Evolutionary conservation across 2,113 vertebrate species (phyloP), one percentile per base, ranked within the genome.

Genomic region (Astur gentilis): DNA sequence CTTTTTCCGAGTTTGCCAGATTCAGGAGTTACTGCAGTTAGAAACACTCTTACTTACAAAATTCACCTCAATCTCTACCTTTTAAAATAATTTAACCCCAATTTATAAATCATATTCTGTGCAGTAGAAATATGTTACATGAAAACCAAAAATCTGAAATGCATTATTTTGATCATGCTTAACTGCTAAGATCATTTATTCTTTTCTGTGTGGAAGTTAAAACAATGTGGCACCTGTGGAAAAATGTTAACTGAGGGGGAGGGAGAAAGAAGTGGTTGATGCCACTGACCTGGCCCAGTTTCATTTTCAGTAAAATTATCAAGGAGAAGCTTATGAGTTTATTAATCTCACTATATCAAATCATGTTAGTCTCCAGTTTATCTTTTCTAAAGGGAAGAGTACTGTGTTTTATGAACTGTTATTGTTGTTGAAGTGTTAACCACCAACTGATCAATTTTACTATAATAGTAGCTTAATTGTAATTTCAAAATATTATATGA

Each of bases 11-110:
- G 65, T 91, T 95, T 88, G 36, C 29, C 73, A 92, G 45, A 62
- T 77, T 66, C 72, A 44, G 61, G 27, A 57, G 16, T 89, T 90
- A 66, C 85, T 97, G 87, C 64, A 94, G 62, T 79, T 95, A 96
- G 76, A 90, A 96, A 75, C 49, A 60, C 42, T 23, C 57, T 83
- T 50, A 29, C 27, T 58, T 90, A 58, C 8, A 54, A 94, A 90
- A 93, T 73, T 88, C 45, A 86, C 29, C 34, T 78, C 32, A 34
- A 9, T 71, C 75, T 90, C 86, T 61, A 75, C 54, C 82, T 62
- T 91, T 90, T 86, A 1, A 85, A 83, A 55, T 75, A 9, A 58
- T 82, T 89, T 92, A 94, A 69, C 57, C 62, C n/a, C 55, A 23
- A 84, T 66, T 96, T 76, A 65, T 76, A 77, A 93, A 93, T 77